Percentiles rank a stretch among this genome's conserved stretches.
Evolutionary conservation across 2,113 vertebrate genomes (phyloP).

Genomic region (Anoplopoma fimbria): DNA sequence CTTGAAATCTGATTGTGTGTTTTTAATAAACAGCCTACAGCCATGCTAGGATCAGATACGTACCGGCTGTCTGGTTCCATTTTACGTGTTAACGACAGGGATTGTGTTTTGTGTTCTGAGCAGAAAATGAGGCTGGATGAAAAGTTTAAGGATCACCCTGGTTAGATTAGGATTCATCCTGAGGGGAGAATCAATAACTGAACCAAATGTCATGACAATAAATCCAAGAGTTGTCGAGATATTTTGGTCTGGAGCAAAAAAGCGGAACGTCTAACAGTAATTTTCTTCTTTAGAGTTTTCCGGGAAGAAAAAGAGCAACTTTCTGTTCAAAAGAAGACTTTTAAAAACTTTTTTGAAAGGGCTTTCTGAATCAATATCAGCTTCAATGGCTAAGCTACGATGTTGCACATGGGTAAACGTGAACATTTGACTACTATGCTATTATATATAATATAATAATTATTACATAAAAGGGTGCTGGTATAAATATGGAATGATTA

Average conservation of each 20-base stretch:
- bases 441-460: too few species aligned
- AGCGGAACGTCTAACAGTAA: not conserved
- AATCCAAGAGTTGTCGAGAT: not conserved
- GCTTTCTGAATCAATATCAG: not conserved
- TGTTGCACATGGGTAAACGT: too few species aligned
- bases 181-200: not conserved
- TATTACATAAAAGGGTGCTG: too few species aligned
- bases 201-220: not conserved
- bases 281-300: too few species aligned
- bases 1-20: not conserved
- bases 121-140: not conserved
- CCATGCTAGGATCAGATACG: not conserved
- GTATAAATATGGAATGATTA: too few species aligned
- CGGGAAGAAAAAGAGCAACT: too few species aligned
- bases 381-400: too few species aligned
- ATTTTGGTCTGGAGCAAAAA: not conserved
- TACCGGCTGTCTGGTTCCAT: not conserved
- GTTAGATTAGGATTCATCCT: not conserved
- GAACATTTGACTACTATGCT: too few species aligned
- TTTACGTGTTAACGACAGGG: not conserved
- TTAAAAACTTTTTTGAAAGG: not conserved
- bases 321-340: not conserved
- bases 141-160: not conserved
- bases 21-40: not conserved
- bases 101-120: too few species aligned